Evolutionary conservation across 2,888 invertebrate species (phyloP).

Genomic region (Glyphotaelius pellucidus): DNA sequence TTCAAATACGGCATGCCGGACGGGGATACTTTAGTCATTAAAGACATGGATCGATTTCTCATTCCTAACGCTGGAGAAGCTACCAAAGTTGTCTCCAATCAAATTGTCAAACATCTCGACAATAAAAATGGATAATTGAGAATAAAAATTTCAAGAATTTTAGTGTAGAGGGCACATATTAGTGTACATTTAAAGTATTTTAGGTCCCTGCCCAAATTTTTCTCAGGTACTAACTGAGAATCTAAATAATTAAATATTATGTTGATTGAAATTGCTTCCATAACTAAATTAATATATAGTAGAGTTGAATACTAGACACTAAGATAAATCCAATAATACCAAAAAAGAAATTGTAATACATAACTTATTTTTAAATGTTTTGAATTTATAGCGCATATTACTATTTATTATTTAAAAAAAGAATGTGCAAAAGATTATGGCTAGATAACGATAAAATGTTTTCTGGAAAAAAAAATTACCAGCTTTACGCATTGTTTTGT

Average conservation of each 20-base stretch:
- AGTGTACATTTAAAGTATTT: constrained; percentile 7
- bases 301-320: neutral
- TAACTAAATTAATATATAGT: neutral
- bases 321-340: neutral
- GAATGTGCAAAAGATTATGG: neutral
- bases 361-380: neutral
- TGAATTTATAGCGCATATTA: too few relatives aligned
- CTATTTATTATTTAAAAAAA: neutral
- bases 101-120: constrained; percentile 81
- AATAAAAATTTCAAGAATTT: neutral
- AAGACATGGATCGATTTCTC: constrained; percentile 93
- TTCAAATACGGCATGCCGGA: constrained; percentile 95
- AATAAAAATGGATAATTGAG: constrained; percentile 47
- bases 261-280: neutral
- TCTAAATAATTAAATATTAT: neutral
- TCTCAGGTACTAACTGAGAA: neutral
- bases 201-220: neutral
- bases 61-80: constrained; percentile 95
- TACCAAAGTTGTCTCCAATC: constrained; percentile 92
- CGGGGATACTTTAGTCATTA: constrained; percentile 87
- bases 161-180: neutral
- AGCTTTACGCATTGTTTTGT: neutral
- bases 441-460: neutral
- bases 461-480: neutral
- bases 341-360: neutral